Base-by-base conservation (phyloP, 2,797 vertebrate genomes). In the Chloroceryle amazona region DNA sequence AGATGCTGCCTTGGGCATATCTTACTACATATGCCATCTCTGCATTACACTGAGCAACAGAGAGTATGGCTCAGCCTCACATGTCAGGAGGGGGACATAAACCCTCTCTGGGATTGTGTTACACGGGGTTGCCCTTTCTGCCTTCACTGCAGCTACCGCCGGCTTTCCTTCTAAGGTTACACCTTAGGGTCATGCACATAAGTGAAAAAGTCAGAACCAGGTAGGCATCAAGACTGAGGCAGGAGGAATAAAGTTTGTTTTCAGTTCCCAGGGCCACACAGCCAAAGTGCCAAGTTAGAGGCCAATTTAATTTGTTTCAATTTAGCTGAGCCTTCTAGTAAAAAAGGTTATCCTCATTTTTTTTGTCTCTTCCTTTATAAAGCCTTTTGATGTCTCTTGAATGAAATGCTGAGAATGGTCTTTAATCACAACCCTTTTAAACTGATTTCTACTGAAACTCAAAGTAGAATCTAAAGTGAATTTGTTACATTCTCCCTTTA, bases 81-180 rank as follows among this genome's bases (percentile, higher is more conserved):
- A 1, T 2, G 12, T 19, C 12, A 35, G 54, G 11, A 35, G 8
- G 9, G 4, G 8, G 33, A 5, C 54, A 10, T 2, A 1, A 65
- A 7, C 20, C 11, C 26, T 20, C 26, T 3, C 28, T 13, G 3
- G 17, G 31, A 31, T 14, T 1, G 0, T 37, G 17, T 1, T 11
- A 37, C 28, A n/a, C 20, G 15, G 12, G 19, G 28, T 17, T 61
- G 41, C 31, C 29, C 22, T 57, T 57, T n/a, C 47, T n/a, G 29
- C 11, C n/a, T 63, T 35, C 22, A 37, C 23, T 68, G 39, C 25
- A 52, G 13, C 42, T 39, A 49, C 18, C 8, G 6, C 22, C 57
- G 33, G 1, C 46, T 51, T 55, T 58, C 11, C 10, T 23, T 37
- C 13, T 15, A 41, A n/a, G 19, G 22, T 25, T 52, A 17, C 29